phyloP scores from a whole-genome alignment of 2,797 vertebrate species.

The Crossoptilon crossoptilon region DNA sequence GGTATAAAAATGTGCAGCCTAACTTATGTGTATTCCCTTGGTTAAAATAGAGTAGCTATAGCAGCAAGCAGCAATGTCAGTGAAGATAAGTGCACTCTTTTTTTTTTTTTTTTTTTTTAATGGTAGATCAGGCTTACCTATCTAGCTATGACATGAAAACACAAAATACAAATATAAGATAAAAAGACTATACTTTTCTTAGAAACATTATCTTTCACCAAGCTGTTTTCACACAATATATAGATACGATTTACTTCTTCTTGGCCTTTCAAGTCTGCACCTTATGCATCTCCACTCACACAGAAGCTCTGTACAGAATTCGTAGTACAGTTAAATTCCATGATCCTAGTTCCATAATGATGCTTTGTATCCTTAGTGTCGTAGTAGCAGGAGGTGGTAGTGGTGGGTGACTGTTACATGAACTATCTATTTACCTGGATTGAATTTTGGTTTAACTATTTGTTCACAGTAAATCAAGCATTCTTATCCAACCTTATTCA shows the following conservation, averaged over 20 bases:
- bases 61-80: neutral
- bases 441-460: conserved; percentile 44
- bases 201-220: neutral
- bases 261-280: neutral
- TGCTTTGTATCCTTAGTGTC: neutral
- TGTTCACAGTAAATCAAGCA: conserved; percentile 32
- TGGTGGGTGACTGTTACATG: neutral
- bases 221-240: neutral
- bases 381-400: neutral
- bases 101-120: neutral
- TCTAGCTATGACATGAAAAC: neutral
- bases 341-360: neutral
- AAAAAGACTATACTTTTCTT: neutral
- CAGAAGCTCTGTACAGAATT: neutral
- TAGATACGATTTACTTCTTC: neutral
- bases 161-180: neutral
- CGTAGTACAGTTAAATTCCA: neutral
- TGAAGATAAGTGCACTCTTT: neutral
- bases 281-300: neutral
- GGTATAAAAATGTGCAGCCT: neutral
- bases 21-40: neutral
- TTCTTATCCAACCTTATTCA: conserved; percentile 17
- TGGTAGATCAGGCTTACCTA: neutral
- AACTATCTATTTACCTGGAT: conserved; percentile 31
- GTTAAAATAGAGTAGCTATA: neutral